phyloP scores from a whole-genome alignment of 2,888 invertebrate genomes.

The Ophioninae sp. region DNA sequence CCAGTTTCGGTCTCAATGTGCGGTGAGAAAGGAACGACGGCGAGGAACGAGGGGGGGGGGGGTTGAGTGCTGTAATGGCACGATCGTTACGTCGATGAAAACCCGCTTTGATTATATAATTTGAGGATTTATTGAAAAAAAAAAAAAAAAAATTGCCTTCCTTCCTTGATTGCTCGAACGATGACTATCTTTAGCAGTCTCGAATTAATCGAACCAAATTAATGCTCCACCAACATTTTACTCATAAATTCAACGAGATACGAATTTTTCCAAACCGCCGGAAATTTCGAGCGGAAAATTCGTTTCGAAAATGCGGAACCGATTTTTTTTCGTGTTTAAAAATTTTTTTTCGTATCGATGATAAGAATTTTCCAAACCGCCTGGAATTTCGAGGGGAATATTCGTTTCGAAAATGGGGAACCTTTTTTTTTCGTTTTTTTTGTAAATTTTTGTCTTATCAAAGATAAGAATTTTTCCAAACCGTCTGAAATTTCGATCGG shows the following conservation, averaged over 20 bases:
- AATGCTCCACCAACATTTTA: no score
- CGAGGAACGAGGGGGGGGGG: background rate
- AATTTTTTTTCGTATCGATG: background rate
- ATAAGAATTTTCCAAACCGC: no score
- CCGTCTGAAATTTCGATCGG: no score
- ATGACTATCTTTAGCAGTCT: conserved; percentile 3
- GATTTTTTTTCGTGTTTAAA: no score
- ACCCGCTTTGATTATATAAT: conserved; percentile 56
- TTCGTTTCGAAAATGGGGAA: no score
- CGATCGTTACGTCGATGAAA: conserved; percentile 60
- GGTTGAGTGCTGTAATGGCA: conserved; percentile 46
- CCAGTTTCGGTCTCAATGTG: conserved; percentile 35
- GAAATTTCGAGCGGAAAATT: no score
- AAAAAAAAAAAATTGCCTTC: background rate
- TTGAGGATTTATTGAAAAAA: conserved; percentile 42
- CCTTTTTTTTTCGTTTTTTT: no score
- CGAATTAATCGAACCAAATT: background rate
- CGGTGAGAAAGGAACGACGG: conserved; percentile 29
- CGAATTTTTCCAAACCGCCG: no score
- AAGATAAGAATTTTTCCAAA: no score
- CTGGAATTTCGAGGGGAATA: no score
- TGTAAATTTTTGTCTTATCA: background rate
- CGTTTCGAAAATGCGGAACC: no score
- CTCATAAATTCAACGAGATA: no score
- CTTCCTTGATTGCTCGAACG: conserved; percentile 6